These are phyloP conservation scores for Aurelia aurita complex sp. Pacific DNA, from an alignment of 30 jellyfish, hydroid and myxozoan genomes.

Conservation along the genomic window DNA sequence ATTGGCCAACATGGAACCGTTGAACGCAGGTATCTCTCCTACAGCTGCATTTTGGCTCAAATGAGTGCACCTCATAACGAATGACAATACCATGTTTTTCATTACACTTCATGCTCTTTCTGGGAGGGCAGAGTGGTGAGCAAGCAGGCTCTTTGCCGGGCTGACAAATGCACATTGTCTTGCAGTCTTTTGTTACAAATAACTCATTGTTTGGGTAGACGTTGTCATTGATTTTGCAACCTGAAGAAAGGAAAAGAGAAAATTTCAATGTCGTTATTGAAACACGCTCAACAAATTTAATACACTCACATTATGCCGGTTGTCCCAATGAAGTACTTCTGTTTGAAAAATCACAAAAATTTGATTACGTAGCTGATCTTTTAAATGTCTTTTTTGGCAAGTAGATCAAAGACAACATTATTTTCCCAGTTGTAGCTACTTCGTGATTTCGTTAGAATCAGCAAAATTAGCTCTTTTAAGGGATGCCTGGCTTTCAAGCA, in stretches of 20 bases:
- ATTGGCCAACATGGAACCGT: neutral
- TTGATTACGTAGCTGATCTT: too few relatives aligned
- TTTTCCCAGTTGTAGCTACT: too few relatives aligned
- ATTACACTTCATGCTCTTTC: slow-evolving; percentile 17
- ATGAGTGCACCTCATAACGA: slow-evolving; percentile 49
- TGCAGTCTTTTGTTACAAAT: slow-evolving; percentile 53
- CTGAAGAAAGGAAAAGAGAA: neutral
- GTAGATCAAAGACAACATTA: too few relatives aligned
- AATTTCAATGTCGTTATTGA: too few relatives aligned
- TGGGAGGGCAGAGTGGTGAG: slow-evolving; percentile 47
- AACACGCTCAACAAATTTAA: too few relatives aligned
- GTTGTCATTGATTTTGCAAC: slow-evolving; percentile 28
- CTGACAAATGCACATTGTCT: slow-evolving; percentile 44
- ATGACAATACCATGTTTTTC: slow-evolving; percentile 18
- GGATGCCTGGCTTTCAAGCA: too few relatives aligned
- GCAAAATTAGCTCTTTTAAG: too few relatives aligned
- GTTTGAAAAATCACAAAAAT: too few relatives aligned
- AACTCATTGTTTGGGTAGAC: slow-evolving; percentile 37
- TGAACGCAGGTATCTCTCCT: slow-evolving; percentile 43
- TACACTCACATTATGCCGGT: too few relatives aligned
- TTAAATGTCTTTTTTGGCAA: too few relatives aligned
- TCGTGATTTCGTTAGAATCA: too few relatives aligned
- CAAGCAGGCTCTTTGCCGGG: slow-evolving; percentile 30
- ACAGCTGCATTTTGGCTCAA: slow-evolving; percentile 52
- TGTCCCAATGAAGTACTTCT: too few relatives aligned